phyloP scores from a whole-genome alignment of 2,113 vertebrate genomes.

The Cyprinus carpio region DNA sequence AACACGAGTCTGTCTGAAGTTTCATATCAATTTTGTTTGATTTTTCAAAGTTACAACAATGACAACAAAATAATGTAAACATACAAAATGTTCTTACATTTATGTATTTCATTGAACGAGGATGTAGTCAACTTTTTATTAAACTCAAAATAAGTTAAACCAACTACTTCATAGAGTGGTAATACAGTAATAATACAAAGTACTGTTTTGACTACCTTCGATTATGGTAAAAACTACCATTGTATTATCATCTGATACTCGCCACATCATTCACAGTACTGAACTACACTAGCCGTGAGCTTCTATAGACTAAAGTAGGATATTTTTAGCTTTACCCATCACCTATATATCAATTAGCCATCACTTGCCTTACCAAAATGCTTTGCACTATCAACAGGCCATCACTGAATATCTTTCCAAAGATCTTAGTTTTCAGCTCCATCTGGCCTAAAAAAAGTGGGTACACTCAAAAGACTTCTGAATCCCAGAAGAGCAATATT shows the following conservation, averaged over 20 bases:
- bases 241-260: neutral
- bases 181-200: neutral
- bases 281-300: neutral
- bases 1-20: no score
- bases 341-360: no score
- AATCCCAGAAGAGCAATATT: conserved; percentile 62
- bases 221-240: neutral
- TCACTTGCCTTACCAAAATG: neutral
- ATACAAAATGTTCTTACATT: neutral
- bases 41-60: no score
- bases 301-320: neutral
- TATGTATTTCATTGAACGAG: neutral
- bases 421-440: neutral
- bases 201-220: neutral
- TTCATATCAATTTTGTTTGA: no score
- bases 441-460: neutral
- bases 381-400: neutral
- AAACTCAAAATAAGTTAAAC: neutral
- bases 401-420: neutral
- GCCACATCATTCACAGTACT: neutral
- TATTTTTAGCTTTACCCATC: neutral
- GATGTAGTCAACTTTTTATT: no score
- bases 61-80: neutral
- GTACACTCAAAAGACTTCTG: conserved; percentile 61
- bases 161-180: neutral